Percentiles rank a stretch among this genome's conserved stretches.
phyloP scores from a whole-genome alignment of 2,888 invertebrate species.

The Erebia palarica region DNA sequence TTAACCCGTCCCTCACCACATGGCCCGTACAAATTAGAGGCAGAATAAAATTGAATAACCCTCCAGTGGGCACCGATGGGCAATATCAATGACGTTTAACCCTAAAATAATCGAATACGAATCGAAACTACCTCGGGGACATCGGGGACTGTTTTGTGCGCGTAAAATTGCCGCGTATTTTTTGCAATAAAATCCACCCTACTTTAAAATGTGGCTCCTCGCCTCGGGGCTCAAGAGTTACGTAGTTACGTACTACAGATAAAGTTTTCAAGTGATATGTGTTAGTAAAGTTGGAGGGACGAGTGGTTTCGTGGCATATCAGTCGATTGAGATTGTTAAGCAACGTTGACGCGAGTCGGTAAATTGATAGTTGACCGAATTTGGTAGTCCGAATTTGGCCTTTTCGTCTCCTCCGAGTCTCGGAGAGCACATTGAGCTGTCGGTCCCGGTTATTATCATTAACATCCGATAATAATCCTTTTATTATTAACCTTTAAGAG shows the following conservation, averaged over 20 bases:
- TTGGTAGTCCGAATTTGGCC: no score
- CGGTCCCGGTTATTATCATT: no score
- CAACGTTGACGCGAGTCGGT: no score
- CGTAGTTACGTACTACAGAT: conserved; percentile 36
- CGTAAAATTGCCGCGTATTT: conserved; percentile 78
- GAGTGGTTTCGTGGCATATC: no score
- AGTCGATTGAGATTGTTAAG: no score
- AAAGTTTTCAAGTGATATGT: conserved; percentile 38
- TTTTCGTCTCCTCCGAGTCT: no score
- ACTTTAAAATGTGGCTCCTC: conserved; percentile 59
- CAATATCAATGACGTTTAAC: conserved; percentile 82
- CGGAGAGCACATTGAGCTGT: no score
- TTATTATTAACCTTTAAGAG: no score
- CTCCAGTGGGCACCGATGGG: conserved; percentile 73
- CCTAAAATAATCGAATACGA: conserved; percentile 80
- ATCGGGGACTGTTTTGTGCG: conserved; percentile 65
- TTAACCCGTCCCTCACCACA: conserved; percentile 61
- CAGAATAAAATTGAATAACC: conserved; percentile 73
- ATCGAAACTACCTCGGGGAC: conserved; percentile 81
- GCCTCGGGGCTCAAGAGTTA: conserved; percentile 37
- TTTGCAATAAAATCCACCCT: conserved; percentile 71
- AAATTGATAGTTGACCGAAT: no score
- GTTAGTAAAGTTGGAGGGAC: no score
- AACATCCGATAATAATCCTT: no score
- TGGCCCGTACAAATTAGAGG: conserved; percentile 75